Conservation (phyloP, 2,113 vertebrate species). For the Egretta garzetta region DNA sequence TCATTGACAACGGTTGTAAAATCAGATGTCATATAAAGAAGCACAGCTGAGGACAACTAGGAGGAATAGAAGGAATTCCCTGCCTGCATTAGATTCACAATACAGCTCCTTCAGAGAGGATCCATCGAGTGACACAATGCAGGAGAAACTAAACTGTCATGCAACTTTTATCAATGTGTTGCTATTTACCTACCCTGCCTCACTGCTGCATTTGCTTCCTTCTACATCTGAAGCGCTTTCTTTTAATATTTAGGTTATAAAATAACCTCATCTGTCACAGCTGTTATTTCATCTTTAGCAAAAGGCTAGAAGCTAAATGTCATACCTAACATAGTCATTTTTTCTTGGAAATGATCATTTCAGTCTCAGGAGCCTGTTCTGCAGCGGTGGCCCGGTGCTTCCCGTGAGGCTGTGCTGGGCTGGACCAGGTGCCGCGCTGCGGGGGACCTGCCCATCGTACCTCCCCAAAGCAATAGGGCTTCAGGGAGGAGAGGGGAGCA, state of each 20-base stretch:
- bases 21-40: not conserved
- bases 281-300: not conserved
- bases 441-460: not conserved
- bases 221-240: not conserved
- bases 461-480: not conserved
- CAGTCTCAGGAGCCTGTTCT: not conserved
- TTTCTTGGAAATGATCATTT: not conserved
- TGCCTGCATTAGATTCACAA: not conserved
- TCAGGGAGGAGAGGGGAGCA: not conserved
- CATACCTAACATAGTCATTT: not conserved
- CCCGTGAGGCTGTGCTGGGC: rapidly evolving
- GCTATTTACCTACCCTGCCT: not conserved
- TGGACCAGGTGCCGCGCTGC: rapidly evolving
- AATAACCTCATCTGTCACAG: not conserved
- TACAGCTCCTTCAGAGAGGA: not conserved
- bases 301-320: slow-evolving; percentile 32
- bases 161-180: not conserved
- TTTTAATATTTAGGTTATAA: slow-evolving; percentile 30
- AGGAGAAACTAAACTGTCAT: not conserved
- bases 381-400: not conserved
- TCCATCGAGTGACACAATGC: not conserved
- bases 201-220: not conserved
- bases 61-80: not conserved
- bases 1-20: not conserved
- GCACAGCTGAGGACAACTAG: not conserved